Evolutionary conservation across 2,888 invertebrate species (phyloP).

Genomic region (Acheta domesticus): DNA sequence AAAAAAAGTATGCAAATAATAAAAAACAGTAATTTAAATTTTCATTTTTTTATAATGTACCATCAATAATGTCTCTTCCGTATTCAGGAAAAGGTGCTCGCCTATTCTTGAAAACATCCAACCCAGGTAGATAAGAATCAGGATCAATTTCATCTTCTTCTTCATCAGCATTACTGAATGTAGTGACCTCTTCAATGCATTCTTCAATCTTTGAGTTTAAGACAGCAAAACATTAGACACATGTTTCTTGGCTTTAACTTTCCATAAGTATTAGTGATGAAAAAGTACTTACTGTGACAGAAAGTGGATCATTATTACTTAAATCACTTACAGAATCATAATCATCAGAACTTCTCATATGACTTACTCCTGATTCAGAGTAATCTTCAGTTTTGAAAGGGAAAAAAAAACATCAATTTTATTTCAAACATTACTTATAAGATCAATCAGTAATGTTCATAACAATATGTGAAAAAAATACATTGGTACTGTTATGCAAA

Average conservation of each 20-base stretch:
- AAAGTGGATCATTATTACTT: slow-evolving; percentile 43
- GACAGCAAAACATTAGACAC: slow-evolving; percentile 26
- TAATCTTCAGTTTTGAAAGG: slow-evolving; percentile 21
- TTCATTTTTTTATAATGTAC: not conserved
- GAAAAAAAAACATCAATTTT: not conserved
- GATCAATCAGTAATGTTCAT: too few species aligned
- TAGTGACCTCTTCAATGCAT: slow-evolving; percentile 50
- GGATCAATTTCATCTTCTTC: slow-evolving; percentile 42
- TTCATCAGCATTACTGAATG: slow-evolving; percentile 46
- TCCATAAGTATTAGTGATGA: too few species aligned
- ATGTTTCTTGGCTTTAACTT: not conserved
- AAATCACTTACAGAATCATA: slow-evolving; percentile 40
- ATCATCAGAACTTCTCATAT: slow-evolving; percentile 26
- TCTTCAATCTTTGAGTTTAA: slow-evolving; percentile 47
- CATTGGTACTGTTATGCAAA: too few species aligned
- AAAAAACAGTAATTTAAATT: too few species aligned
- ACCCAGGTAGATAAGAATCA: slow-evolving; percentile 43
- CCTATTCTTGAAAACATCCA: slow-evolving; percentile 36
- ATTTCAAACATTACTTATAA: too few species aligned
- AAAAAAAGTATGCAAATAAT: too few species aligned
- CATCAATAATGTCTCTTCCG: slow-evolving; percentile 63
- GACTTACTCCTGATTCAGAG: slow-evolving; percentile 30
- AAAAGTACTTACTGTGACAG: slow-evolving; percentile 44
- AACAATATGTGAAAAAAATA: too few species aligned
- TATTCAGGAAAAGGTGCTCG: slow-evolving; percentile 67